Base-by-base conservation (phyloP, 2,888 invertebrate genomes). In the Megamerina dolium region DNA sequence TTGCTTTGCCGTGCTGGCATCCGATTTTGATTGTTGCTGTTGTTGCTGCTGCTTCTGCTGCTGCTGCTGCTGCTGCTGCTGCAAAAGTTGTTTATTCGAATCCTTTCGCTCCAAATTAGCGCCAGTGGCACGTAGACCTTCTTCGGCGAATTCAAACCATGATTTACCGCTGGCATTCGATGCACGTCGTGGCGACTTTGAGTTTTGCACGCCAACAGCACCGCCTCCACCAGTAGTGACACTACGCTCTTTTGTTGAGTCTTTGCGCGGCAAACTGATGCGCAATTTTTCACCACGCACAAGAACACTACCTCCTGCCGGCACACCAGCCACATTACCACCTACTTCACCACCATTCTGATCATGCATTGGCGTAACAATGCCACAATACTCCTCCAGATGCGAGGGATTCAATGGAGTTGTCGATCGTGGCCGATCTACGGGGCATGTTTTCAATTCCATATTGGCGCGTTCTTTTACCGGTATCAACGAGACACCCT, bases 401-500 rank as follows among this genome's bases (percentile, higher is more conserved):
- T 82, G 76, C 31, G 81, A 80, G 19, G 82, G 83, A 64, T 80
- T 81, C 46, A 83, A 76, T n/a, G 85, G 83, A 12, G 85, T 82
- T 30, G 83, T 80, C 20, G 83, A 79, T 43, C 87, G 74, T 52
- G 88, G 85, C 37, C 89, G 74, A 52, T 85, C 85, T 38, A 84
- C 80, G 0, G 85, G 82, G 56, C 77, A 83, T 6, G 82, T 84
- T 60, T 78, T 81, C 46, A 80, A 73, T 61, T 80, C 79, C 64
- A 75, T 74, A 16, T 74, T 73, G 37, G 73, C 73, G 37, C 85
- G 75, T 62, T 85, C 82, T 60, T 82, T 82, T 56, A 89, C 80
- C 18, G 91, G 89, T 51, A 90, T 79, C 60, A 91, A 82, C 14
- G 88, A 84, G 52, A 89, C 74, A 19, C 85, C 88, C 49, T 85